Evolutionary conservation across 1,140 invertebrate genomes (phyloP), one percentile per base, ranked within the genome.

Genomic region (Plectrocnemia conspersa): DNA sequence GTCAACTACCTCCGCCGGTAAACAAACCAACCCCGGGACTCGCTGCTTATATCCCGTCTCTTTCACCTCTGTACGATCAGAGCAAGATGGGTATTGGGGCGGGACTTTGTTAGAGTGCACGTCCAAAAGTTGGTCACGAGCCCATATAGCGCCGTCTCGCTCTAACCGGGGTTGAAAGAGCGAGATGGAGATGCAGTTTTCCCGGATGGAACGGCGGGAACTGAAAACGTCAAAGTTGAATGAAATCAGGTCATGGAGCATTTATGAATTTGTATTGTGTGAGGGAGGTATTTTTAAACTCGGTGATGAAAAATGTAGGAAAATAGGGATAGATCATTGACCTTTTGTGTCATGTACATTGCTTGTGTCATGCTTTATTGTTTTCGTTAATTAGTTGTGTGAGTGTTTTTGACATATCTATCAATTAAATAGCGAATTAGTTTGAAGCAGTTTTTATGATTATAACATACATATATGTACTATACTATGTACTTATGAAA

Each of bases 151-250:
- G 19, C 29, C 29, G 10, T 49, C 45, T 38, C 49, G 29, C 21
- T 38, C 23, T 13, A 7, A 23, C 45, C 10, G 40, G 23, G 9
- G 21, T 25, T 3, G 22, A 46, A 38, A 11, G 21, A 46, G 19
- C n/a, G 3, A 15, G 44, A 25, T 11, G 13, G 15, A 11, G 7
- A 11, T 48, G 7, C n/a, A n/a, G n/a, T n/a, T n/a, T n/a, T n/a
- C 6, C 19, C 13, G 13, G 13, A n/a, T 38, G 40, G 36, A 1
- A 18, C 36, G 36, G 7, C 18, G 13, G n/a, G 18, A 27, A 48
- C 36, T 42, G 53, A 55, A 41, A 59, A 60, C 58, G 58, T 60
- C 54, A 60, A 54, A 60, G 53, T 60, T 60, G 58, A 56, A 60
- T 60, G 54, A 45, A 60, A 60, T 56, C 58, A 56, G 58, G 58